phyloP scores from a whole-genome alignment of 1,140 invertebrate genomes.

The Drosophila sechellia region DNA sequence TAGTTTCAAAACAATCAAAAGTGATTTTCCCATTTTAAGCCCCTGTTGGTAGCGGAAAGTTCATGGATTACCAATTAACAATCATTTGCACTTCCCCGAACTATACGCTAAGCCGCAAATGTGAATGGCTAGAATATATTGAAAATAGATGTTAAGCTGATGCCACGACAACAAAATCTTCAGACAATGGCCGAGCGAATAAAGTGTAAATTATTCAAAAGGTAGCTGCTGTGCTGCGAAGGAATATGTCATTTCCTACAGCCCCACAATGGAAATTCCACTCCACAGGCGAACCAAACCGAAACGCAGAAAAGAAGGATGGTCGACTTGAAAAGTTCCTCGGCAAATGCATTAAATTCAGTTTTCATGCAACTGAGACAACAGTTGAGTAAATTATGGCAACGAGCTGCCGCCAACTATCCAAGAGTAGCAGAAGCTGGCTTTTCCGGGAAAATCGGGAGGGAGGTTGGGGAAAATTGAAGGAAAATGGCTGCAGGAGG shows the following conservation, averaged over 20 bases:
- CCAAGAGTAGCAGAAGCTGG: slow-evolving; percentile 34
- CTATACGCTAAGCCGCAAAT: slow-evolving; percentile 1
- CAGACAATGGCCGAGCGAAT: slow-evolving; percentile 64
- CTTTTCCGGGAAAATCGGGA: background rate
- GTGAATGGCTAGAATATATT: slow-evolving; percentile 3
- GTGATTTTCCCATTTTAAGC: slow-evolving; percentile 15
- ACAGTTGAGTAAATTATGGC: slow-evolving; percentile 82
- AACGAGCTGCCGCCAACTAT: slow-evolving; percentile 58
- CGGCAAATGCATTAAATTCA: slow-evolving; percentile 77
- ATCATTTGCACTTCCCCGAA: slow-evolving; percentile 35
- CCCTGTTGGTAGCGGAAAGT: slow-evolving; percentile 38
- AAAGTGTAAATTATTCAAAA: slow-evolving; percentile 81
- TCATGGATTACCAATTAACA: slow-evolving; percentile 57
- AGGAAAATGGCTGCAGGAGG: slow-evolving; percentile 3
- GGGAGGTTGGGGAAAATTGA: slow-evolving; percentile 7
- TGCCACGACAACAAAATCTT: slow-evolving; percentile 55
- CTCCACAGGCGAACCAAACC: background rate
- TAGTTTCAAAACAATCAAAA: slow-evolving; percentile 8
- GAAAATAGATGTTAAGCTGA: slow-evolving; percentile 17
- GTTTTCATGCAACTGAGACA: slow-evolving; percentile 80
- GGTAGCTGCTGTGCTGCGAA: slow-evolving; percentile 65
- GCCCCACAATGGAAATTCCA: slow-evolving; percentile 24
- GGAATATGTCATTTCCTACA: slow-evolving; percentile 55
- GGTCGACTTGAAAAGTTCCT: slow-evolving; percentile 64
- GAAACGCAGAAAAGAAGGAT: slow-evolving; percentile 18